Conservation (phyloP, 1,140 invertebrate genomes). For the Drosophila equinoxialis region DNA sequence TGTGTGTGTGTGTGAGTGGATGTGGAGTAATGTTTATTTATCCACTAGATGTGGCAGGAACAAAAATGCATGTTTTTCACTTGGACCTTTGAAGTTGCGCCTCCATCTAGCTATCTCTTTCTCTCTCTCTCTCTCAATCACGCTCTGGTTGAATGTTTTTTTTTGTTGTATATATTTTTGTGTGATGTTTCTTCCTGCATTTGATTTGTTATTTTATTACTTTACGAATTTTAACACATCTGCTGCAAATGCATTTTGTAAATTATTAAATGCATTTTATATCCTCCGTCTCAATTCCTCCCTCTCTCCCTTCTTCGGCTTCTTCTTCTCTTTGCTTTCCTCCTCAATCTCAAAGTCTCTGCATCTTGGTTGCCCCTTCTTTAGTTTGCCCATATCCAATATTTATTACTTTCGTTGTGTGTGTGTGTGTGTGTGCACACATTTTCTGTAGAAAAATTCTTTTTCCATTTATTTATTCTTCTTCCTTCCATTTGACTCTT, state of each 20-base stretch:
- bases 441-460: conserved; percentile 70
- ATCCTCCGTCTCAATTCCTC: conserved; percentile 27
- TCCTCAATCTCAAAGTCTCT: too few relatives aligned
- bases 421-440: conserved; percentile 42
- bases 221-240: conserved; percentile 83
- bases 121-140: not conserved
- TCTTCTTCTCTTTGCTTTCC: conserved; percentile 5
- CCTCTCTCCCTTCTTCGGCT: conserved; percentile 15
- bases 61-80: conserved; percentile 3
- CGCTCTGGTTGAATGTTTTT: conserved; percentile 23
- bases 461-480: conserved; percentile 74
- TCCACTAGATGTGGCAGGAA: conserved; percentile 1
- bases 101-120: not conserved
- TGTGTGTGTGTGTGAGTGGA: not conserved
- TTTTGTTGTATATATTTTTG: conserved; percentile 33
- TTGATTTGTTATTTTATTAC: conserved; percentile 83
- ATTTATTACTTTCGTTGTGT: conserved; percentile 71
- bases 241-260: conserved; percentile 81
- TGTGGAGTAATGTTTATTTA: conserved; percentile 18
- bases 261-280: conserved; percentile 81
- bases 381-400: conserved; percentile 65
- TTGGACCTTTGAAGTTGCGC: conserved; percentile 23
- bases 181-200: conserved; percentile 59
- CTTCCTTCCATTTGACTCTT: conserved; percentile 16
- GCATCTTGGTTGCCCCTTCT: not conserved